Percentiles rank a stretch among this genome's conserved stretches.
Evolutionary conservation across 2,797 vertebrate species (phyloP).

Genomic region (Bovichtus diacanthus): DNA sequence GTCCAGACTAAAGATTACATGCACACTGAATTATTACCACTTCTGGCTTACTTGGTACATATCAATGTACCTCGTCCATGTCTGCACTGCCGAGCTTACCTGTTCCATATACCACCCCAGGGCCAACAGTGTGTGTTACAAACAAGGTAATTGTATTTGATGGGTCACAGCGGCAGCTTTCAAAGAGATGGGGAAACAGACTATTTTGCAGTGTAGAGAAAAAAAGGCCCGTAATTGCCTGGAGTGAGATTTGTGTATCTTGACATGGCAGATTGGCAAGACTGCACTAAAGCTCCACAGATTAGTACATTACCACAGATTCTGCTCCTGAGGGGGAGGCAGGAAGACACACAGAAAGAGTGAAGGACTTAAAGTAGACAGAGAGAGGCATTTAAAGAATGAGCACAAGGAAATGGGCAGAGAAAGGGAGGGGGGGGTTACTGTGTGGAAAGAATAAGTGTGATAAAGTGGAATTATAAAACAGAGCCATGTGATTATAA

Average conservation of each 20-base stretch:
- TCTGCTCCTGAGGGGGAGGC: constrained; percentile 62
- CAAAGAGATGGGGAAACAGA: constrained; percentile 55
- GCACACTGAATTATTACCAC: neutral
- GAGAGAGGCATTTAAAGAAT: constrained; percentile 56
- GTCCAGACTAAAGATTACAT: constrained; percentile 4
- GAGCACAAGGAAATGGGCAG: constrained; percentile 53
- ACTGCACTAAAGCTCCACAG: constrained; percentile 71
- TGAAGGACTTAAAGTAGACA: constrained; percentile 61
- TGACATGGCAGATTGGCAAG: constrained; percentile 81
- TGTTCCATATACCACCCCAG: constrained; percentile 33
- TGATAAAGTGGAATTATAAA: constrained; percentile 63
- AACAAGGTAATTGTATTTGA: constrained; percentile 67
- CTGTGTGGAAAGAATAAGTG: constrained; percentile 44
- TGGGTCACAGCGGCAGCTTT: constrained; percentile 66
- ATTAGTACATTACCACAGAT: constrained; percentile 79
- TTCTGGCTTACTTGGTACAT: constrained; percentile 10
- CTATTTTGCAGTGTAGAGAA: constrained; percentile 54
- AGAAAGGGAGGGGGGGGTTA: constrained; percentile 34
- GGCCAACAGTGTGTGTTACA: constrained; percentile 56
- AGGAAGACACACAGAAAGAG: constrained; percentile 51
- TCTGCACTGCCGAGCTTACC: constrained; percentile 10
- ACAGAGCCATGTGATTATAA: constrained; percentile 47
- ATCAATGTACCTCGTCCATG: constrained; percentile 32
- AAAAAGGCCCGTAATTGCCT: constrained; percentile 76
- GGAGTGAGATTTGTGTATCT: constrained; percentile 79